These are phyloP conservation scores for Danio jaintianensis DNA, from an alignment of 2,797 vertebrate species.

Conservation along the genomic window DNA sequence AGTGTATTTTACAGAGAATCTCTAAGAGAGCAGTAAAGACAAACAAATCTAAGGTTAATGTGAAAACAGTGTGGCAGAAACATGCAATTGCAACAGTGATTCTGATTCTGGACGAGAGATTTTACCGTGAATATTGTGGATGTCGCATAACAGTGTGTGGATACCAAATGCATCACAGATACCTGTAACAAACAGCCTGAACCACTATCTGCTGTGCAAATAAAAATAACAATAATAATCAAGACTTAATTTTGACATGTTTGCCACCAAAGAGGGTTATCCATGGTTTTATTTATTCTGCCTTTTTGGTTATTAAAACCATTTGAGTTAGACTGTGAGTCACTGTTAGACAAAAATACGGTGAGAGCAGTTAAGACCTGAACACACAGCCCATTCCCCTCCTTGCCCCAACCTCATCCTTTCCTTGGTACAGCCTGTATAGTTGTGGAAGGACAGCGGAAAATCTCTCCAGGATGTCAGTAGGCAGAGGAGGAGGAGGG, in stretches of 20 bases:
- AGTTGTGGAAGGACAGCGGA: constrained; percentile 12
- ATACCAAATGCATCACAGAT: constrained; percentile 53
- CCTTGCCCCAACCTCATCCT: constrained; percentile 27
- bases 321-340: constrained; percentile 34
- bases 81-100: constrained; percentile 59
- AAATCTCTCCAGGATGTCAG: constrained; percentile 34
- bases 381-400: constrained; percentile 33
- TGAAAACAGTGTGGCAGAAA: constrained; percentile 55
- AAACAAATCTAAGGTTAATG: constrained; percentile 12
- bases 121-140: constrained; percentile 41
- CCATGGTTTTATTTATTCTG: constrained; percentile 36
- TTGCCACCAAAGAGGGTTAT: constrained; percentile 45
- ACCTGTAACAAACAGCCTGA: constrained; percentile 49
- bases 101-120: constrained; percentile 32
- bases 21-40: constrained; percentile 21
- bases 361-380: constrained; percentile 57
- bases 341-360: constrained; percentile 49
- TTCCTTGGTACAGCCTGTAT: constrained; percentile 18
- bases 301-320: constrained; percentile 35
- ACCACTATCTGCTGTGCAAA: constrained; percentile 69
- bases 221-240: constrained; percentile 44
- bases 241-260: constrained; percentile 44
- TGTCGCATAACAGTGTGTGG: constrained; percentile 33
- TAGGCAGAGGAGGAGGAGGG: constrained; percentile 2
- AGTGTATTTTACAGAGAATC: constrained; percentile 56